Evolutionary conservation across 2,113 vertebrate genomes (phyloP), one percentile per base, ranked within the genome.

Genomic region (Pavo muticus): DNA sequence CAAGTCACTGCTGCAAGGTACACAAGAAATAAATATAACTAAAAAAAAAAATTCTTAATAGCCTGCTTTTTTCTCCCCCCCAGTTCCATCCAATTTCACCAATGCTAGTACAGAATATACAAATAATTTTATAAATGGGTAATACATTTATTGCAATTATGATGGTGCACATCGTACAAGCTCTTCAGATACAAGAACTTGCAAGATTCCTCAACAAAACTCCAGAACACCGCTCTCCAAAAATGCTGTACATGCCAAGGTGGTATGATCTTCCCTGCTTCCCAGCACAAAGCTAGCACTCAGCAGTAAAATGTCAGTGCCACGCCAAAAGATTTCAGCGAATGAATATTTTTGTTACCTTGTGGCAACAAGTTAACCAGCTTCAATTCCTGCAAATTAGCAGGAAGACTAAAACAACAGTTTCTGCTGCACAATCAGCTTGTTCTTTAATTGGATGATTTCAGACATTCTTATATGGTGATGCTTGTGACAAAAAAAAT

Each of bases 41-140:
- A 52, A 12, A 27, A 27, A 24, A 35, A 35, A 78, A 65, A 78
- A 50, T 27, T 18, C 39, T 42, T 42, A n/a, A 40, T 37, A 32
- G 47, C 23, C 7, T 17, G 6, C 3, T 6, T 3, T 9, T 44
- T 12, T 20, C 8, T 12, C 50, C 25, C 23, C 25, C 2, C 8
- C 50, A 50, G 39, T 72, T 71, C 19, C 47, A 87, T 60, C 4
- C 39, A 84, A 81, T 78, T 88, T 88, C 52, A 93, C 18, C 21
- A 65, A 37, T 12, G 47, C 19, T 32, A 73, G 48, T 8, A 80
- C 0, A 3, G 19, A 77, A 69, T 84, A 76, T 10, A 27, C 5
- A 59, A 67, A n/a, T 12, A 45, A 32, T 80, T 77, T 86, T 60
- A 78, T 32, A 75, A 64, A 52, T 7, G 2, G 8, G 40, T 64